Evolutionary conservation across 1,140 invertebrate genomes (phyloP).

Genomic region (Drosophila kurseongensis): DNA sequence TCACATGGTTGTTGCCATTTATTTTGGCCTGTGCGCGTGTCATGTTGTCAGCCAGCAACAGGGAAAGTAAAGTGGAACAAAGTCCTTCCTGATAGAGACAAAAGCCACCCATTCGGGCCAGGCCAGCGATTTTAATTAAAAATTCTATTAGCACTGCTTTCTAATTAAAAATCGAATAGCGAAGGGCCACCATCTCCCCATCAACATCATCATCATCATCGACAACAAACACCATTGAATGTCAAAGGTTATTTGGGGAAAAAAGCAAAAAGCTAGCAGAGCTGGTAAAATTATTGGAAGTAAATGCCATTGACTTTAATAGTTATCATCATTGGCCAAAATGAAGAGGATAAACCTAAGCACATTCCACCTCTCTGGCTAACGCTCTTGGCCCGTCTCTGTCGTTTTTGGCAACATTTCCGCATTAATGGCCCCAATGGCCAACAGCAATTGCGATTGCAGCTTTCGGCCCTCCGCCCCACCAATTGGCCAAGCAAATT

Average conservation of each 20-base stretch:
- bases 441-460: conserved; percentile 51
- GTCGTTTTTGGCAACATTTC: conserved; percentile 53
- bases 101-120: conserved; percentile 37
- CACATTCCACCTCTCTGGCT: conserved; percentile 3
- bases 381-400: background rate
- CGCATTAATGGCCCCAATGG: conserved; percentile 52
- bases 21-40: conserved; percentile 66
- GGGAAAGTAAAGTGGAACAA: conserved; percentile 47
- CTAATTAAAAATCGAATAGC: conserved; percentile 72
- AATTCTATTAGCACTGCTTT: conserved; percentile 79
- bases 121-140: conserved; percentile 77
- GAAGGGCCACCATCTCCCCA: conserved; percentile 6
- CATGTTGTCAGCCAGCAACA: conserved; percentile 60
- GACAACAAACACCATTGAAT: conserved; percentile 26
- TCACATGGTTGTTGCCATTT: conserved; percentile 38
- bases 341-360: conserved; percentile 35
- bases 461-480: conserved; percentile 49
- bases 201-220: conserved; percentile 22
- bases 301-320: conserved; percentile 63
- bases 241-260: conserved; percentile 35
- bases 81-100: conserved; percentile 49
- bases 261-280: conserved; percentile 11
- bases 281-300: conserved; percentile 52
- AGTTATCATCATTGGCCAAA: conserved; percentile 40
- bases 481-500: conserved; percentile 70